phyloP scores from a whole-genome alignment of 2,888 invertebrate genomes.

The Sesamia inferens region DNA sequence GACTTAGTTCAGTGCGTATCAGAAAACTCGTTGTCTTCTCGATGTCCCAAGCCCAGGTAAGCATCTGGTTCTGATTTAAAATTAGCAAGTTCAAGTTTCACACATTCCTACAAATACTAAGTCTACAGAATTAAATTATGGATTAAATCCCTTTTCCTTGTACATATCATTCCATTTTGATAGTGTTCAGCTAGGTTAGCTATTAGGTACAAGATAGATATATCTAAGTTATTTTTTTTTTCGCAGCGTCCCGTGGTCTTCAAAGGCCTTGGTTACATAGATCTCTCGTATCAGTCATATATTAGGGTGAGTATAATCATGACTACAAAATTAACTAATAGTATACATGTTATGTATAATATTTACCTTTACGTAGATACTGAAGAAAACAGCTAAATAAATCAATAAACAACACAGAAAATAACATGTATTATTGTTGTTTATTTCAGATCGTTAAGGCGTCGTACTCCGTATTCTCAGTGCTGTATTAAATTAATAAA shows the following conservation, averaged over 20 bases:
- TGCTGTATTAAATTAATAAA: slow-evolving; percentile 67
- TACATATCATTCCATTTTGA: too few relatives aligned
- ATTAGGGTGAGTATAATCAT: slow-evolving; percentile 51
- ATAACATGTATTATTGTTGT: neutral
- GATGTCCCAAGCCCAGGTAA: slow-evolving; percentile 69
- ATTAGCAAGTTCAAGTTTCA: neutral
- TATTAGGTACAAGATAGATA: too few relatives aligned
- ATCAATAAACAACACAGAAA: neutral
- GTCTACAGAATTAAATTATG: neutral
- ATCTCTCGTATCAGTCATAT: slow-evolving; percentile 72
- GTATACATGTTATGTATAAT: too few relatives aligned
- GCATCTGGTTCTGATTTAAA: too few relatives aligned
- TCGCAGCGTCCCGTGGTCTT: slow-evolving; percentile 72
- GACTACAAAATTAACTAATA: neutral
- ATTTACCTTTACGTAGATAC: neutral
- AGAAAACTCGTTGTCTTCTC: slow-evolving; percentile 65
- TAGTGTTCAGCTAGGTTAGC: too few relatives aligned
- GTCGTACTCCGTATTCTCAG: slow-evolving; percentile 76
- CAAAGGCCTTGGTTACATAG: slow-evolving; percentile 69
- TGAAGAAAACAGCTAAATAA: neutral
- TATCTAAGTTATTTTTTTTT: slow-evolving; percentile 7
- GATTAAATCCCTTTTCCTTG: too few relatives aligned
- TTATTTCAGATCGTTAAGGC: slow-evolving; percentile 69
- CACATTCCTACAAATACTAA: neutral
- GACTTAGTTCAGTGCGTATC: slow-evolving; percentile 54